A percentile compares a stretch with the other conserved stretches of the same genome.
Evolutionary conservation across 1,140 invertebrate species (phyloP).

Genomic region (Formica exsecta): DNA sequence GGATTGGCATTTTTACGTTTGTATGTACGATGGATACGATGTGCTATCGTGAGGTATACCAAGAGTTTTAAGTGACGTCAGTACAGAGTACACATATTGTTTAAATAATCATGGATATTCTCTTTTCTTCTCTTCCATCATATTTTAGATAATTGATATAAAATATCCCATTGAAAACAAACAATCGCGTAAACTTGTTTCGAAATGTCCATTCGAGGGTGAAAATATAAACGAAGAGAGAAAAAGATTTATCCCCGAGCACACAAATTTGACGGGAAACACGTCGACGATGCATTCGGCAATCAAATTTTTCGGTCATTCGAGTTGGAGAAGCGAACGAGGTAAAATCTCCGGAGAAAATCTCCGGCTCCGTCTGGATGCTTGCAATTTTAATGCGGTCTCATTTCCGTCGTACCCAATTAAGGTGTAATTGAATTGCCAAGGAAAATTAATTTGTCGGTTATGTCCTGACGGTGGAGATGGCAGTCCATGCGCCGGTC

Average conservation of each 20-base stretch:
- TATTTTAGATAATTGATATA: background rate
- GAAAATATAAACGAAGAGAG: too few relatives aligned
- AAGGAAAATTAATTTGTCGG: conserved; percentile 67
- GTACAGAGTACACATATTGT: background rate
- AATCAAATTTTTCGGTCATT: conserved; percentile 50
- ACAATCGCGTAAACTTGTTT: background rate
- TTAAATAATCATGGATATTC: too few relatives aligned
- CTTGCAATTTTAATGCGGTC: conserved; percentile 67
- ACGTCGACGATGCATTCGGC: conserved; percentile 31
- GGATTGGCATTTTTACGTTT: conserved; percentile 53
- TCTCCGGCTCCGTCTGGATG: conserved; percentile 64
- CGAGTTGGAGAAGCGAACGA: conserved; percentile 18
- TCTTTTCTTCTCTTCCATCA: background rate
- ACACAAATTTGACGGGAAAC: conserved; percentile 31
- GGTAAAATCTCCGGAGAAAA: conserved; percentile 54
- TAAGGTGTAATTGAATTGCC: conserved; percentile 69
- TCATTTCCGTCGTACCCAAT: conserved; percentile 67
- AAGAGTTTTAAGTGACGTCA: conserved; percentile 15
- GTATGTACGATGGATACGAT: conserved; percentile 49
- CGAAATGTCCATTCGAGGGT: background rate
- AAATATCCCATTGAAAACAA: background rate
- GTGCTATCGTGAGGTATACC: background rate
- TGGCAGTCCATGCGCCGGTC: background rate
- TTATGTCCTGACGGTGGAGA: conserved; percentile 20
- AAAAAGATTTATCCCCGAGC: background rate